Base-by-base conservation (phyloP, 23 tunicate genomes). In the Pegea sp. region DNA sequence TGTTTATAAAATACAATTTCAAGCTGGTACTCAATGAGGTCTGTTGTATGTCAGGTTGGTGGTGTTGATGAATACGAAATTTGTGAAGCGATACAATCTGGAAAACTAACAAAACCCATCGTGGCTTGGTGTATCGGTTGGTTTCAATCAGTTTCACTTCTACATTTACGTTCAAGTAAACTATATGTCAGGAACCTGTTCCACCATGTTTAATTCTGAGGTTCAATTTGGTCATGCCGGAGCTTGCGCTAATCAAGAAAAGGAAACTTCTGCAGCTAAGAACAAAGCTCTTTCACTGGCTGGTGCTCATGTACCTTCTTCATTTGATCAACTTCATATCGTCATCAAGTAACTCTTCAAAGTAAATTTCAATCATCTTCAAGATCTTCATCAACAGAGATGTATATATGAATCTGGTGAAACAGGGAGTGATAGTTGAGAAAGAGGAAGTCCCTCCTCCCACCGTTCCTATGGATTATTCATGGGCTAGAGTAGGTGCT, bases 141-240 rank as follows among this genome's bases (percentile, higher is more conserved):
- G 76, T 54, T 5, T 30, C 11, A 11, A 22, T 48, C 21, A n/a
- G 16, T 49, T 13, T 18, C n/a, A 51, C 7, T 20, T 13, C 21
- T 11, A 13, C 19, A 50, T 11, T 13, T 50, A 50, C 7, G 13
- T 50, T 20, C 56, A 11, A 13, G 8, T 11, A 26, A 26, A 29
- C 13, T 16, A 13, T 13, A 18, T 13, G 7, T 3, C 58, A 84
- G 95, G 98, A 8, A 89, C 98, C 19, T 89, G 98, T 53, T 84
- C 98, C 3, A 89, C 81, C n/a, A 71, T 89, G 89, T 89, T 89
- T 62, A 67, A 52, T 13, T 77, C 90, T 20, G 98, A 89, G 42
- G 98, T 89, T 22, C 98, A 89, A 53, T 89, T 89, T 62, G 98
- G 98, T 6, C 98, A 89, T 48, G 98, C 98, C 1, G 98, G 98